These are phyloP conservation scores for Hassar affinis DNA, from an alignment of 2,113 vertebrate genomes.

Conservation along the genomic window DNA sequence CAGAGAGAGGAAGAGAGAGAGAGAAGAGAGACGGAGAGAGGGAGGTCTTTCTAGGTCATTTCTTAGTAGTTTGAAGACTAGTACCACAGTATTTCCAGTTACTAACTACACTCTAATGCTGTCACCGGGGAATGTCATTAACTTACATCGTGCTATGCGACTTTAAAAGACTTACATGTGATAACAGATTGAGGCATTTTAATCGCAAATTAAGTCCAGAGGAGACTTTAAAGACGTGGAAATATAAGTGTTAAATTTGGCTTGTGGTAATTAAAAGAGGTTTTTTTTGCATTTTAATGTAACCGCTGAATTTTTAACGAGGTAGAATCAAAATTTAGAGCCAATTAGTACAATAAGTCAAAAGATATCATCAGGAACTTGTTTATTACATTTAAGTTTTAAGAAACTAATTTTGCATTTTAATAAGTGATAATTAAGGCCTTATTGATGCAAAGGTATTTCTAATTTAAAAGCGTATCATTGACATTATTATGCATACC, in stretches of 20 bases:
- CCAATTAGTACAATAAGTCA: neutral
- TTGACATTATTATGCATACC: neutral
- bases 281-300: conserved; percentile 12
- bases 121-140: neutral
- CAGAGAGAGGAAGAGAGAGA: neutral
- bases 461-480: neutral
- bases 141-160: neutral
- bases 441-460: neutral
- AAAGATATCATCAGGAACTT: neutral
- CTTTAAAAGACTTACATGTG: neutral
- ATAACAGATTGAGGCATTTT: neutral
- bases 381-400: neutral
- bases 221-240: neutral
- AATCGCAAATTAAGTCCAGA: neutral
- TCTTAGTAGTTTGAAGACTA: neutral
- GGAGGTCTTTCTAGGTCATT: neutral
- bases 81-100: neutral
- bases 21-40: conserved; percentile 17
- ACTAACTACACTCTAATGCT: neutral
- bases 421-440: neutral
- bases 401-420: neutral
- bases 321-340: neutral
- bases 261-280: neutral
- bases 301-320: neutral
- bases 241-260: neutral